phyloP scores from a whole-genome alignment of 2,888 invertebrate species.

The Thecophora atra region DNA sequence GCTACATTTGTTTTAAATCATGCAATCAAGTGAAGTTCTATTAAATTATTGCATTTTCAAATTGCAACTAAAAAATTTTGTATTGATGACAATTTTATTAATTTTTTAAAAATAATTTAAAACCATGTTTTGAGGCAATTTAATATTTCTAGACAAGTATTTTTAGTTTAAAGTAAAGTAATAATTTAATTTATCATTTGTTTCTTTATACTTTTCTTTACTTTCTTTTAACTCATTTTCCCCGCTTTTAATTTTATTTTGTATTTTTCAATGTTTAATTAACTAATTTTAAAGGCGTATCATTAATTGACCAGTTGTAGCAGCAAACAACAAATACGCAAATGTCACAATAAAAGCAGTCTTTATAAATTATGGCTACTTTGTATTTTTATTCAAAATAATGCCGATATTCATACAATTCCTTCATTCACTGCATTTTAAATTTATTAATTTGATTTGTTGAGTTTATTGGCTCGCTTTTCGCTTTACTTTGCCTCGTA shows the following conservation, averaged over 20 bases:
- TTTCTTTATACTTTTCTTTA: too few species aligned
- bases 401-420: constrained; percentile 33
- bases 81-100: too few species aligned
- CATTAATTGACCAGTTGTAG: constrained; percentile 11
- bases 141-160: too few species aligned
- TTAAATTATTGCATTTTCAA: too few species aligned
- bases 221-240: not conserved
- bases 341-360: not conserved
- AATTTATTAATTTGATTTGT: constrained; percentile 17
- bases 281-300: not conserved
- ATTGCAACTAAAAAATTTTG: too few species aligned
- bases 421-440: not conserved
- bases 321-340: not conserved
- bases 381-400: constrained; percentile 16
- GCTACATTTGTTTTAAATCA: too few species aligned
- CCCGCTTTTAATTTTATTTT: not conserved
- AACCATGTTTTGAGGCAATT: too few species aligned
- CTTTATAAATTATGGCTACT: not conserved
- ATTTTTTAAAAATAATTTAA: too few species aligned
- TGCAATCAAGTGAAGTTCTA: too few species aligned
- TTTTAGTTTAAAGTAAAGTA: too few species aligned
- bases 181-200: too few species aligned
- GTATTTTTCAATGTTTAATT: not conserved
- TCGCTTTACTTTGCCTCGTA: constrained; percentile 35
- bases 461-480: not conserved